Conservation (phyloP, 2,797 vertebrate species). For the Heterohyrax brucei region DNA sequence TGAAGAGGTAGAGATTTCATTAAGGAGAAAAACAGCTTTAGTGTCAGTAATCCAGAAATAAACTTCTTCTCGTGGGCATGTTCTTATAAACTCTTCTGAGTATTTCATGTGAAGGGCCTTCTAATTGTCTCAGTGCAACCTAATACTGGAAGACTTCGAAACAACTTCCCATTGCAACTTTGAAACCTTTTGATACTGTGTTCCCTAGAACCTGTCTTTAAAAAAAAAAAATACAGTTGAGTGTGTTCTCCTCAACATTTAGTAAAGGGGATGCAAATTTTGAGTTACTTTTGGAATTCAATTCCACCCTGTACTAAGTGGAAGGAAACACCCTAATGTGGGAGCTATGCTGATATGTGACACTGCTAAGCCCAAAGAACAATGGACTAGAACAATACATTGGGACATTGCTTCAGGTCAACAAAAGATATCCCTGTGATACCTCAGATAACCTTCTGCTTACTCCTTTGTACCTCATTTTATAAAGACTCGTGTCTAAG, state of each 20-base stretch:
- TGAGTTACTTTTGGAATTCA: conserved; percentile 20
- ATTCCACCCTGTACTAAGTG: background rate
- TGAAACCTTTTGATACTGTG: background rate
- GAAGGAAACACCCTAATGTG: conserved; percentile 5
- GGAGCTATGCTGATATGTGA: background rate
- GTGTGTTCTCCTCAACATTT: background rate
- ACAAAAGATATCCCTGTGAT: background rate
- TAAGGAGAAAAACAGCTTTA: conserved; percentile 9
- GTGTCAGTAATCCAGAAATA: conserved; percentile 37
- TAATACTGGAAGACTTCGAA: conserved; percentile 5
- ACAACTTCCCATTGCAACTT: conserved; percentile 15
- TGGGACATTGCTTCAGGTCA: background rate
- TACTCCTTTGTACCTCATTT: background rate
- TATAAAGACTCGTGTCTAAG: background rate
- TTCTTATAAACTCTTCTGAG: conserved; percentile 60
- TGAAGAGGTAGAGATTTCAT: conserved; percentile 1
- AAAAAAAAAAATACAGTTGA: background rate
- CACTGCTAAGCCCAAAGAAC: background rate
- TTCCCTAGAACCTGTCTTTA: background rate
- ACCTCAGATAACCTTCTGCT: background rate
- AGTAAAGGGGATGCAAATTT: background rate
- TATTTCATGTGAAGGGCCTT: conserved; percentile 24
- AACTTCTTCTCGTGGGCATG: background rate
- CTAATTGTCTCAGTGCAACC: background rate
- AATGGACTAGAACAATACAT: background rate